Evolutionary conservation across 2,888 invertebrate species (phyloP), one percentile per base, ranked within the genome.

Genomic region (Hirtodrosophila cameraria): DNA sequence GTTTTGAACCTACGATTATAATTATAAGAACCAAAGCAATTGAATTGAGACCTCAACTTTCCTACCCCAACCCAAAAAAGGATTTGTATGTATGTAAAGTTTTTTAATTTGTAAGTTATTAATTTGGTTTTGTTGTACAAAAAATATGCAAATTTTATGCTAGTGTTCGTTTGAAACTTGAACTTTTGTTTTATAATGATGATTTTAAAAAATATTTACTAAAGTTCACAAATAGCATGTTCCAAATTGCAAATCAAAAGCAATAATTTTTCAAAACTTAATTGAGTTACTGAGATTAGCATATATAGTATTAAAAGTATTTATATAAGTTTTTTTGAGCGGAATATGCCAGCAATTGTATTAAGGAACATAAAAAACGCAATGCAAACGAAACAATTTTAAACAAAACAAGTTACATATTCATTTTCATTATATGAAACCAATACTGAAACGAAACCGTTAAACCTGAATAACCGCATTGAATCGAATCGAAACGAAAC

Each of bases 391-490:
- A 84, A n/a, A 84, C 84, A 81, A 84, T 84, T 81, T 84, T 84
- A 81, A 81, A 83, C 86, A 79, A 85, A 65, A 79, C 83, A 82
- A 81, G 82, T 74, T 83, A 83, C 82, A 83, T 86, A 82, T 85
- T 85, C 82, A 83, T 85, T 83, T 81, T 85, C 82, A 83, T 83
- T 82, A 79, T 82, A 82, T 84, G 81, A 84, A 77, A 79, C 76
- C 76, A 70, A 73, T 69, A 74, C 67, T 42, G 73, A 75, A 41
- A 66, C 60, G 69, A 70, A 61, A 72, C 69, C 52, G 75, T 57
- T 69, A 79, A 84, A 72, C 88, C 87, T 79, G 87, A 5, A 7
- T 64, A 43, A 67, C 43, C 62, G 66, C 61, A 53, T 59, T 58
- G 67, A 66, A 67, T 42, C 39, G 41, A 63, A 42, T 55, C 55